Conservation (phyloP, 2,888 invertebrate species). For the Anthrax anthrax region DNA sequence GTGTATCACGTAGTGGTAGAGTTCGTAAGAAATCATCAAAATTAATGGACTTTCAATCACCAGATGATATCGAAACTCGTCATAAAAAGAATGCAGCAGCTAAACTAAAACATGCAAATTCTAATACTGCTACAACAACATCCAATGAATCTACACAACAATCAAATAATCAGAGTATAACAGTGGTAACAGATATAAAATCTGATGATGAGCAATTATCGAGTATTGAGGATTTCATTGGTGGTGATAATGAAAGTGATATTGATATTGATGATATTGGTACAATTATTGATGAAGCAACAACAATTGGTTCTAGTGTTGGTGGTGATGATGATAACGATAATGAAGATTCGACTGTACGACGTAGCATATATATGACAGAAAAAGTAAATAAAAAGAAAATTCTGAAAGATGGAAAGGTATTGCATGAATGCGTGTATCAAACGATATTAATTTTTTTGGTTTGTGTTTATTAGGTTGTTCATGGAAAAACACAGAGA, state of each 20-base stretch:
- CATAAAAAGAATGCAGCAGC: conserved; percentile 17
- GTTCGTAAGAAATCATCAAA: conserved; percentile 92
- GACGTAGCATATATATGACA: conserved; percentile 51
- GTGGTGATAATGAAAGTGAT: conserved; percentile 8
- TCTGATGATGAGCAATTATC: conserved; percentile 2
- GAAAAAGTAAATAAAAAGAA: conserved; percentile 67
- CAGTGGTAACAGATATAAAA: not conserved
- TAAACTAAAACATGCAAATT: not conserved
- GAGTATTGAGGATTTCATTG: not conserved
- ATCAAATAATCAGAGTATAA: not conserved
- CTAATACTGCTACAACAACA: not conserved
- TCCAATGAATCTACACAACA: too few relatives aligned
- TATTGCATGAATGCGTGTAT: conserved; percentile 5
- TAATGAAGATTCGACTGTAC: conserved; percentile 23
- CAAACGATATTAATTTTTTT: not conserved
- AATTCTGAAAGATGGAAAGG: conserved; percentile 46
- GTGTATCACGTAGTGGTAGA: conserved; percentile 76
- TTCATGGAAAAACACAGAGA: conserved; percentile 54
- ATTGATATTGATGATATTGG: conserved; percentile 13
- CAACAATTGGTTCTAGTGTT: conserved; percentile 10
- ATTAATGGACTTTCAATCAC: conserved; percentile 82
- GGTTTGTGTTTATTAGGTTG: conserved; percentile 30
- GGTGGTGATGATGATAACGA: conserved; percentile 16
- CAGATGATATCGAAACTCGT: conserved; percentile 58
- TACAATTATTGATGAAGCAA: conserved; percentile 10